These are phyloP conservation scores for Psilopogon haemacephalus DNA, from an alignment of 2,113 vertebrate species.

Conservation along the genomic window DNA sequence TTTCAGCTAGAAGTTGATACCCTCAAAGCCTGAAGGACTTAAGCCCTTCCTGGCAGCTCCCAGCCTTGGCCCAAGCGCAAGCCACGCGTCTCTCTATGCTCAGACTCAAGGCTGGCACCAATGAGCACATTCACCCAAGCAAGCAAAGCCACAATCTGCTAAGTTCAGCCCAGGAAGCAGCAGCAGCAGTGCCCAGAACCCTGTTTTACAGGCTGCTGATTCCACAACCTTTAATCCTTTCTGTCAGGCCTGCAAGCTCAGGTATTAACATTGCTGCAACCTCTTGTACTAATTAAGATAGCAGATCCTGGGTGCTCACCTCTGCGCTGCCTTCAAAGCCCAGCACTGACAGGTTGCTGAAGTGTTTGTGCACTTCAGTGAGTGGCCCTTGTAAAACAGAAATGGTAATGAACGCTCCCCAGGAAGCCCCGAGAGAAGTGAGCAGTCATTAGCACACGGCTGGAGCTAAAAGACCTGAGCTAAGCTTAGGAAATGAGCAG, in stretches of 20 bases:
- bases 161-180: background rate
- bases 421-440: background rate
- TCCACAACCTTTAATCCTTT: background rate
- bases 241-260: slow-evolving; percentile 20
- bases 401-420: background rate
- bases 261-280: slow-evolving; percentile 21
- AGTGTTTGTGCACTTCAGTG: background rate
- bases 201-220: background rate
- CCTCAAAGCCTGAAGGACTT: background rate
- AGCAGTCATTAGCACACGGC: fast-evolving
- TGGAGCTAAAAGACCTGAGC: background rate
- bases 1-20: background rate
- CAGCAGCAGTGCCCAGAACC: background rate
- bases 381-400: slow-evolving; percentile 10
- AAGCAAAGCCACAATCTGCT: fast-evolving
- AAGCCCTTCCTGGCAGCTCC: background rate
- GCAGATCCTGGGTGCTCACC: background rate
- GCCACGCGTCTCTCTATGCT: fast-evolving
- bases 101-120: background rate
- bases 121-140: background rate
- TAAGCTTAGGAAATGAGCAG: background rate
- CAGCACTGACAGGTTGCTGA: background rate
- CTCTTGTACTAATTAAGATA: slow-evolving; percentile 36
- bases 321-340: background rate
- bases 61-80: background rate